phyloP scores from a whole-genome alignment of 1,140 invertebrate genomes.

The Plectrocnemia conspersa region DNA sequence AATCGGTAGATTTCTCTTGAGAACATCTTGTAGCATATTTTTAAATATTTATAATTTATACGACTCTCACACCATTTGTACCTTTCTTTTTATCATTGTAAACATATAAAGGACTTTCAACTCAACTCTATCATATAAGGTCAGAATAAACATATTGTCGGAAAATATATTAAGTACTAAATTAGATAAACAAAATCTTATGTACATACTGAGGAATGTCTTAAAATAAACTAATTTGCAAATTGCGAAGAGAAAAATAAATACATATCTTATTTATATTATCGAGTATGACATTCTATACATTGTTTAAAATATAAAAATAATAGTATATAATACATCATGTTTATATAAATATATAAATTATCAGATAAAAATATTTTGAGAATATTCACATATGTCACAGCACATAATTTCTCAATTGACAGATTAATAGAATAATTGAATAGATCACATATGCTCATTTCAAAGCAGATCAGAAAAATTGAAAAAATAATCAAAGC shows the following conservation, averaged over 20 bases:
- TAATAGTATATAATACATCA: slow-evolving; percentile 11
- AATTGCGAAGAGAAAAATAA: slow-evolving; percentile 2
- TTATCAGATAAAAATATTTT: slow-evolving; percentile 7
- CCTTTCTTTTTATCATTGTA: slow-evolving; percentile 2
- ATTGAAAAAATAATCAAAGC: no score
- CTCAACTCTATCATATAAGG: no score
- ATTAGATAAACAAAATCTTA: no score
- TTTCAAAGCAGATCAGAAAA: no score
- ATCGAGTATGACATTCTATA: slow-evolving; percentile 8
- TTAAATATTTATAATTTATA: no score
- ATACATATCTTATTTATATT: slow-evolving; percentile 2
- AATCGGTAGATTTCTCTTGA: no score
- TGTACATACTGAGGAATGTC: no score
- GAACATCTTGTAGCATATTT: no score
- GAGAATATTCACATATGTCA: slow-evolving; percentile 31
- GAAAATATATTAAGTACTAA: no score
- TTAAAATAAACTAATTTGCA: no score
- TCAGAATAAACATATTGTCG: no score
- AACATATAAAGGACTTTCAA: slow-evolving; percentile 9
- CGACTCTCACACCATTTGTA: slow-evolving; percentile 12
- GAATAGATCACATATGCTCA: no score
- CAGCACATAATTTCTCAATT: slow-evolving; percentile 34
- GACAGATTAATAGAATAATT: slow-evolving; percentile 24
- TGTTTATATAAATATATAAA: slow-evolving; percentile 9
- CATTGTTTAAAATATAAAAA: slow-evolving; percentile 21